Evolutionary conservation across 2,888 invertebrate species (phyloP), one percentile per base, ranked within the genome.

Genomic region (Cosmia pyralina): DNA sequence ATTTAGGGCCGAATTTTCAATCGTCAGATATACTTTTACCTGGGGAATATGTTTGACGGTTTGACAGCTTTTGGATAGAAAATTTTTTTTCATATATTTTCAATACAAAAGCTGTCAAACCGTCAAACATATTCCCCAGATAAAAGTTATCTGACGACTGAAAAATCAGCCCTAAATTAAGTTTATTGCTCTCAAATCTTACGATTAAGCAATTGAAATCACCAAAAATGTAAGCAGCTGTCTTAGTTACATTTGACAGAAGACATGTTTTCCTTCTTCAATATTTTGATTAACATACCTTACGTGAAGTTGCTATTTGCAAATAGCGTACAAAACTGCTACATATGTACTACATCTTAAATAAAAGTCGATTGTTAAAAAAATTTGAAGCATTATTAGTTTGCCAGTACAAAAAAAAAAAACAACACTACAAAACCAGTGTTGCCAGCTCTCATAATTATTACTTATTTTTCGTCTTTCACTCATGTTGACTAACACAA

Each of bases 401-500:
- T 67, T 73, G 79, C 63, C 82, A 86, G 81, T 71, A 60, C 70
- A 83, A 83, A 84, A 81, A 62, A 44, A 81, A n/a, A 83, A 81
- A 80, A 63, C 58, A 77, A 75, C 69, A 66, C 41, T 58, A 60
- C 70, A 72, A 67, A 63, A 74, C 34, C 83, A 83, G 55, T 85
- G 72, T 50, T 81, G 81, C 81, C 79, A 83, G 63, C 64, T 46
- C 52, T 62, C 64, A 75, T 76, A 76, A 76, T 38, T 68, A 76
- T 64, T 65, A 81, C 28, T 79, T 70, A 46, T 64, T 59, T 75
- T 75, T 64, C 73, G 73, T 77, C 69, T 75, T 72, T 79, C 73
- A 79, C 73, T 66, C 79, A 64, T 60, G 41, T 63, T 82, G 85
- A 82, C 85, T 85, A 83, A 79, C 77, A 77, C 79, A 85, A 83